These are phyloP conservation scores for Eunapius fragilis DNA, from an alignment of 37 sponge, comb jelly and placozoan species.

Conservation along the genomic window DNA sequence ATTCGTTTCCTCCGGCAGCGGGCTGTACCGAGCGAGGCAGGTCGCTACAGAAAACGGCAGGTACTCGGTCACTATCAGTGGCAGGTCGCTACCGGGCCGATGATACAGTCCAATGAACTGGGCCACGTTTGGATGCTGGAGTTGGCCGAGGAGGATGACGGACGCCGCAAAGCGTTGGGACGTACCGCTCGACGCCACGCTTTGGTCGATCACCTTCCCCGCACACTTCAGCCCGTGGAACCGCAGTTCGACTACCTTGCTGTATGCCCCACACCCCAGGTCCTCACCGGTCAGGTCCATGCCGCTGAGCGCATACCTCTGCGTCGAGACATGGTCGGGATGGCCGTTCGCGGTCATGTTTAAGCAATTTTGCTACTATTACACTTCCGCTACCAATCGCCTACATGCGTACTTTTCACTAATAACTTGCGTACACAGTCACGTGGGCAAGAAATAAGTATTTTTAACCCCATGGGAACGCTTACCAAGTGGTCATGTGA, in stretches of 20 bases:
- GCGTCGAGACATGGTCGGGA: not conserved
- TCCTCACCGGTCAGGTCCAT: slow-evolving; percentile 8
- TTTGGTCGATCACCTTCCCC: slow-evolving; percentile 18
- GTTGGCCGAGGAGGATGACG: slow-evolving; percentile 6
- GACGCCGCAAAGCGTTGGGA: slow-evolving; percentile 13
- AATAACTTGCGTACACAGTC: too few relatives aligned
- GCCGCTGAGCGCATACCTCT: slow-evolving; percentile 18
- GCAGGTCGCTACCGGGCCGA: not conserved
- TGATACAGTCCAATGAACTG: slow-evolving; percentile 40
- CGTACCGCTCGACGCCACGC: not conserved
- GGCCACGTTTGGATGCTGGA: slow-evolving; percentile 36
- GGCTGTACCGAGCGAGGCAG: slow-evolving; percentile 10
- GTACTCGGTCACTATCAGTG: slow-evolving; percentile 29
- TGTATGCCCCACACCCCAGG: slow-evolving; percentile 24
- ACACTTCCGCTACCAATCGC: too few relatives aligned
- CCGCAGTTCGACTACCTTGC: slow-evolving; percentile 7
- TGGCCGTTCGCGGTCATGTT: too few relatives aligned
- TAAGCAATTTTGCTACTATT: too few relatives aligned
- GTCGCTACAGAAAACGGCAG: slow-evolving; percentile 17
- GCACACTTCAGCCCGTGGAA: slow-evolving; percentile 27
- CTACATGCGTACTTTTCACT: too few relatives aligned
- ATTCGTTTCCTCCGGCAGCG: slow-evolving; percentile 44
- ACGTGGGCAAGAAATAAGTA: too few relatives aligned
- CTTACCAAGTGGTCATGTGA: slow-evolving; percentile 77
- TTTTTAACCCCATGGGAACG: too few relatives aligned